Conservation (phyloP, 2,888 invertebrate species). For the Pediacus dermestoides region DNA sequence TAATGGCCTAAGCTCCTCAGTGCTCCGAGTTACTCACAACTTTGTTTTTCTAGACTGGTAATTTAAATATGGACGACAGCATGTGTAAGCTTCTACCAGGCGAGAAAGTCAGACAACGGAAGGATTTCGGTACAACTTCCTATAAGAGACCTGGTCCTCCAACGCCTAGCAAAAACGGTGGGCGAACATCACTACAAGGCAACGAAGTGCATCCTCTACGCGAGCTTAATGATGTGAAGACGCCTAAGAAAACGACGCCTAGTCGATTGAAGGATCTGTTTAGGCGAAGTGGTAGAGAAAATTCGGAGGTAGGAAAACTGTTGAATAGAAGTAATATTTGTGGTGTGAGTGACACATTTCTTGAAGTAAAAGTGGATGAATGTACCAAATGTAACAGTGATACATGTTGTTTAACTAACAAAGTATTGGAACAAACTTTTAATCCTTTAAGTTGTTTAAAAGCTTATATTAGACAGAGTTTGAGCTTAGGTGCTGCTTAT, state of each 20-base stretch:
- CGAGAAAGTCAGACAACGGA: slow-evolving; percentile 46
- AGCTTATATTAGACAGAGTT: no score
- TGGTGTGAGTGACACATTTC: no score
- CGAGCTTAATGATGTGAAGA: slow-evolving; percentile 49
- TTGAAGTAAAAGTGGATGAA: no score
- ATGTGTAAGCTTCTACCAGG: slow-evolving; percentile 47
- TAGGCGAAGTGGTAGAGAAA: slow-evolving; percentile 47
- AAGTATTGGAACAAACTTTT: no score
- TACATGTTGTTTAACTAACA: no score
- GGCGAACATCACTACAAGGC: slow-evolving; percentile 62
- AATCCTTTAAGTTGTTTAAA: no score
- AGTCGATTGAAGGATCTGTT: slow-evolving; percentile 62
- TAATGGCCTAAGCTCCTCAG: no score
- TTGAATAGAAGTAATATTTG: no score
- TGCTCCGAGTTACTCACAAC: no score
- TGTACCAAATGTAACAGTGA: no score
- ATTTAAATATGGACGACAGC: slow-evolving; percentile 46
- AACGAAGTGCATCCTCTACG: slow-evolving; percentile 58
- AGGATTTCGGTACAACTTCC: slow-evolving; percentile 66
- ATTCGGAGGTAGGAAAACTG: slow-evolving; percentile 40
- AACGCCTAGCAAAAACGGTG: slow-evolving; percentile 79
- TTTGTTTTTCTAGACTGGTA: slow-evolving; percentile 37
- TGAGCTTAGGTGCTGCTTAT: no score
- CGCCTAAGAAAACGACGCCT: slow-evolving; percentile 57
- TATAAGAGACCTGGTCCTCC: slow-evolving; percentile 85